phyloP scores from a whole-genome alignment of 2,888 invertebrate genomes.

The Leistus spinibarbis region DNA sequence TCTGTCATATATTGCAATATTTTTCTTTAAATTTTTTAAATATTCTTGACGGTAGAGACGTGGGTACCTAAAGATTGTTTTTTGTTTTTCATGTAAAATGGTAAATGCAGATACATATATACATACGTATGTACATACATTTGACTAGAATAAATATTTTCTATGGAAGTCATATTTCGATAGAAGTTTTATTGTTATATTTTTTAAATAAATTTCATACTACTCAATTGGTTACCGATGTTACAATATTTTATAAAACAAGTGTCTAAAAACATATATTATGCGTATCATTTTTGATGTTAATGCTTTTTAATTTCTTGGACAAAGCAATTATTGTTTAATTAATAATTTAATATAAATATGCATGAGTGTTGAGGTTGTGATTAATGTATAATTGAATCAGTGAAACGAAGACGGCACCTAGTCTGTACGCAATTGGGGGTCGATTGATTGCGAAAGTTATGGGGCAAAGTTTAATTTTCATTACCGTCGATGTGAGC shows the following conservation, averaged over 20 bases:
- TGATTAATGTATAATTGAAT: neutral
- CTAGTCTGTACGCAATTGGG: neutral
- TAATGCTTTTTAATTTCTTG: too few species aligned
- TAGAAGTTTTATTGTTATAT: too few species aligned
- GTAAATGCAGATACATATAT: neutral
- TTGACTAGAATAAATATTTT: neutral
- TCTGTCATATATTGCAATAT: neutral
- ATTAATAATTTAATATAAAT: too few species aligned
- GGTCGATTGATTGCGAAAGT: conserved; percentile 1
- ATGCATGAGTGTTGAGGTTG: too few species aligned
- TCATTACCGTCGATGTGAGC: neutral
- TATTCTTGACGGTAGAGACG: neutral
- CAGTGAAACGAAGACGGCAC: neutral
- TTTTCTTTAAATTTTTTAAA: neutral
- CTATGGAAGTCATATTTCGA: too few species aligned
- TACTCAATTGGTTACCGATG: too few species aligned
- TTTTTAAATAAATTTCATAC: too few species aligned
- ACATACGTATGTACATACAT: too few species aligned
- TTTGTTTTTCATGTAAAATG: neutral
- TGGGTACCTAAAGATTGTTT: neutral
- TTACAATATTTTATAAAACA: too few species aligned
- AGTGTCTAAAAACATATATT: too few species aligned
- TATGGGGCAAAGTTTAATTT: neutral
- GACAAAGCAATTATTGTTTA: too few species aligned
- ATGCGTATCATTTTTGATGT: too few species aligned